Evolutionary conservation across 2,113 vertebrate genomes (phyloP), one percentile per base, ranked within the genome.

Genomic region (Anguilla japonica): DNA sequence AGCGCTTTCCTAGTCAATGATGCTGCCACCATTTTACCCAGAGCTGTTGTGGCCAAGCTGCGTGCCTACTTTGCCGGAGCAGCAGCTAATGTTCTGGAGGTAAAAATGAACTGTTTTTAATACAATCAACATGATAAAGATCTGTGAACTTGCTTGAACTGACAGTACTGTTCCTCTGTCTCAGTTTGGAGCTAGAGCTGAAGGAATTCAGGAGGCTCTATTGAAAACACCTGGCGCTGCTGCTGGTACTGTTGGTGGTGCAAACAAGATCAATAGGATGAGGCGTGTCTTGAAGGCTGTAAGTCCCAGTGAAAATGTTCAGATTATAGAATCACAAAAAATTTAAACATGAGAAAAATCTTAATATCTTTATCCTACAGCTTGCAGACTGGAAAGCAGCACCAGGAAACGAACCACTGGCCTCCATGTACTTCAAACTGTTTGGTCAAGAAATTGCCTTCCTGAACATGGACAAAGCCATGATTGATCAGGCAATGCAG

Each of bases 381-480:
- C 86, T 97, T 15, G 87, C 93, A 81, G 89, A 95, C 14, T 96
- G 94, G 95, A 97, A 91, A 84, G 86, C 93, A 81, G 14, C 95
- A 81, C 94, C 95, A 60, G 50, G 84, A 71, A 93, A 90, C 86
- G 88, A 91, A 6, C 91, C 95, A 14, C 79, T 97, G 89, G 90
- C 91, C 53, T 96, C 96, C 4, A n/a, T 90, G 75, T 95, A 95
- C 57, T 0, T 96, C 9, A 97, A 96, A 91, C 0, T 96, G 15
- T 88, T 96, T 34, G 97, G 96, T 88, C 96, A 97, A 90, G 96
- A 97, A 92, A 18, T 97, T 39, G 90, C 88, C 75, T 97, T 95
- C 5, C 20, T 89, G 71, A 93, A 88, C 84, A 86, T 97, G 89
- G 94, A 95, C 84, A 97, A 95, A 93, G 91, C 92, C 26, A 39